phyloP scores from a whole-genome alignment of 2,797 vertebrate genomes.

The Rachycentron canadum region DNA sequence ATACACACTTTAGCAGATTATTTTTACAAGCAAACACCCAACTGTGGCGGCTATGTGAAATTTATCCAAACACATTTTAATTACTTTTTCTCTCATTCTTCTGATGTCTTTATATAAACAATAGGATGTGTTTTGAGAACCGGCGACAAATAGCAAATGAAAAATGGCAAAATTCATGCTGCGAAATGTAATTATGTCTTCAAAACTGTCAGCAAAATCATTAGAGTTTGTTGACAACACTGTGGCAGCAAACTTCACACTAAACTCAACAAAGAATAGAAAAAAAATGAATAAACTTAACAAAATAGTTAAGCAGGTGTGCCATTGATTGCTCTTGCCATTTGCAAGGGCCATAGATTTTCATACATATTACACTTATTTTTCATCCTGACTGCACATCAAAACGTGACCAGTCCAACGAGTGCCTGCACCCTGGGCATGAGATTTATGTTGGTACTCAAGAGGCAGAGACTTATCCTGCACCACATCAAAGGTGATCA shows the following conservation, averaged over 20 bases:
- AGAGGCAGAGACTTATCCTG: not conserved
- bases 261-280: not conserved
- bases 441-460: conserved; percentile 16
- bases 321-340: not conserved
- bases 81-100: conserved; percentile 1
- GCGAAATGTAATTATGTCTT: conserved; percentile 4
- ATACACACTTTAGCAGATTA: not conserved
- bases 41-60: not conserved
- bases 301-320: not conserved
- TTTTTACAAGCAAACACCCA: not conserved
- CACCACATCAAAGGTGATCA: conserved; percentile 1
- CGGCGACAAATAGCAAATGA: not conserved
- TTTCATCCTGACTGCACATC: not conserved
- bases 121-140: not conserved
- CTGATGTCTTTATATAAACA: conserved; percentile 4
- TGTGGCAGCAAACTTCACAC: not conserved
- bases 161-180: conserved; percentile 4
- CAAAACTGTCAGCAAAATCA: not conserved
- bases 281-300: not conserved
- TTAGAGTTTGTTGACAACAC: not conserved
- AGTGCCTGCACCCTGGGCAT: not conserved
- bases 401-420: not conserved
- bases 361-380: not conserved
- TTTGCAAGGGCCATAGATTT: not conserved
- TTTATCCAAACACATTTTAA: conserved; percentile 9